phyloP scores from a whole-genome alignment of 2,113 vertebrate species.

The Dermatemys mawii region DNA sequence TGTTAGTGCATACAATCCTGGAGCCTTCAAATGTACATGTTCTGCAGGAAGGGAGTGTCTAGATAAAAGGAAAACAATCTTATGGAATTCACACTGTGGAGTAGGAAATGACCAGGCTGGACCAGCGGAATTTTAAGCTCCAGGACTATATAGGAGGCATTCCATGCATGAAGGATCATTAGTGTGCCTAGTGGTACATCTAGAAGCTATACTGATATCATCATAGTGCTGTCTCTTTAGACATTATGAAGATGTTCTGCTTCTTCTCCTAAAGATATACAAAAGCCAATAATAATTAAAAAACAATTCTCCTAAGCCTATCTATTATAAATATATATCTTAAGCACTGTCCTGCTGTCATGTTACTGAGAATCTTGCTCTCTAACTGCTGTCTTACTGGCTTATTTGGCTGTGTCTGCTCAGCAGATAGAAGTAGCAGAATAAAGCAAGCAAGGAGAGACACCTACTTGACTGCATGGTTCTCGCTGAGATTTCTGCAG shows the following conservation, averaged over 20 bases:
- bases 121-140: not conserved
- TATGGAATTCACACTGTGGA: not conserved
- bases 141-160: not conserved
- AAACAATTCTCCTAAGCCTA: not conserved
- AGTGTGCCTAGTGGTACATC: not conserved
- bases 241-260: not conserved
- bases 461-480: slow-evolving; percentile 99
- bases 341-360: not conserved
- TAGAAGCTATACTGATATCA: not conserved
- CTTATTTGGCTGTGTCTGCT: not conserved
- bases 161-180: not conserved
- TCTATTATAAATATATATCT: not conserved
- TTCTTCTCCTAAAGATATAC: not conserved
- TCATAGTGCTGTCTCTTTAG: not conserved
- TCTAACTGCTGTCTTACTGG: not conserved
- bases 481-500: slow-evolving; percentile 94
- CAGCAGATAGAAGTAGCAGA: not conserved
- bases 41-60: not conserved
- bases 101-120: not conserved
- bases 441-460: slow-evolving; percentile 80
- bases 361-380: not conserved
- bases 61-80: not conserved
- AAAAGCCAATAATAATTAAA: not conserved
- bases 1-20: not conserved
- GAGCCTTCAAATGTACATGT: not conserved